Evolutionary conservation across 2,888 invertebrate genomes (phyloP).

Genomic region (Malthinus flaveolus): DNA sequence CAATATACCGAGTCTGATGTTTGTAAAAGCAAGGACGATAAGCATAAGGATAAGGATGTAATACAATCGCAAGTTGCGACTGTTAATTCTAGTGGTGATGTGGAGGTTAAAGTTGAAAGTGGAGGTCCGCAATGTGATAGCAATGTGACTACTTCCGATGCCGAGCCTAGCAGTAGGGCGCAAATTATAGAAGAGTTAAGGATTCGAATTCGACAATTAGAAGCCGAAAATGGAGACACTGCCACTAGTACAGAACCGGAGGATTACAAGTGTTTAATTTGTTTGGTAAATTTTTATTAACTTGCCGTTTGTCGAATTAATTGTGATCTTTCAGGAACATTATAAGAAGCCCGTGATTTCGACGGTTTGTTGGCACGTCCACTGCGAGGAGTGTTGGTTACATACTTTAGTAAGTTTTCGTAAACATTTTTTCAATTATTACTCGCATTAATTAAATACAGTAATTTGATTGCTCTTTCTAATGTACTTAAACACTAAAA

Average conservation of each 20-base stretch:
- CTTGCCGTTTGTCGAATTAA: background rate
- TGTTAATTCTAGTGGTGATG: constrained; percentile 54
- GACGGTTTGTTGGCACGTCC: constrained; percentile 71
- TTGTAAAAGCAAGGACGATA: constrained; percentile 36
- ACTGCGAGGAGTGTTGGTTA: constrained; percentile 73
- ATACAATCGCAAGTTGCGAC: constrained; percentile 46
- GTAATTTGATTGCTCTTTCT: too few species aligned
- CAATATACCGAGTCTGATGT: constrained; percentile 53
- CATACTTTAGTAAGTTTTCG: constrained; percentile 61
- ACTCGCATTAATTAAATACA: too few species aligned
- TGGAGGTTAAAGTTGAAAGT: constrained; percentile 50
- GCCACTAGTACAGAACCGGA: constrained; percentile 53
- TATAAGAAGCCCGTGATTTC: constrained; percentile 69
- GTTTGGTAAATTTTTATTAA: constrained; percentile 63
- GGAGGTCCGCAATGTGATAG: constrained; percentile 53
- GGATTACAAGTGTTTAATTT: constrained; percentile 73
- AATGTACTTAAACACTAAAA: too few species aligned
- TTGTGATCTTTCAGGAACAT: constrained; percentile 57
- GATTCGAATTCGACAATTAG: constrained; percentile 60
- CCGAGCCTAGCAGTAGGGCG: constrained; percentile 54
- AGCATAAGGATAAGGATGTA: constrained; percentile 39
- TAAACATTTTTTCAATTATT: too few species aligned
- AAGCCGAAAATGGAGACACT: constrained; percentile 53
- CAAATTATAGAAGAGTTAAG: constrained; percentile 62
- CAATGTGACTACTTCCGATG: constrained; percentile 56